Conservation (phyloP, 2,797 vertebrate genomes). For the Falco berigora region DNA sequence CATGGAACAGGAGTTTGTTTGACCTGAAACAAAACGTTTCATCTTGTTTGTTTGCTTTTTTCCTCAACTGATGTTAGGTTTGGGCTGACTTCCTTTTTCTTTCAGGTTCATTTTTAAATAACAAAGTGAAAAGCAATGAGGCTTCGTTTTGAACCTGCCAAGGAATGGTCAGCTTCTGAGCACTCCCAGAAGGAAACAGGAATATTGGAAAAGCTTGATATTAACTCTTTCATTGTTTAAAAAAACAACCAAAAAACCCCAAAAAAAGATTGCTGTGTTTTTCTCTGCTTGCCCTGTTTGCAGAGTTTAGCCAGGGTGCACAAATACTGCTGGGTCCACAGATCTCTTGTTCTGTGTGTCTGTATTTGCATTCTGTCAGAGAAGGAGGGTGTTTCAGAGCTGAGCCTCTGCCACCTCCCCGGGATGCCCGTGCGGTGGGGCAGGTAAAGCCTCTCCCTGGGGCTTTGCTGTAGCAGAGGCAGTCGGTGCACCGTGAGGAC, state of each 20-base stretch:
- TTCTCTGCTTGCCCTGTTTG: background rate
- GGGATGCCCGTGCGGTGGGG: background rate
- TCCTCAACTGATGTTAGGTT: background rate
- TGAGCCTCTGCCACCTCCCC: background rate
- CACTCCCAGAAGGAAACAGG: background rate
- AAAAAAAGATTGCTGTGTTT: background rate
- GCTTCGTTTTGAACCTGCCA: background rate
- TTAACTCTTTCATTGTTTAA: background rate
- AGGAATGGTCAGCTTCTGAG: background rate
- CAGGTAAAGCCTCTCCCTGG: background rate
- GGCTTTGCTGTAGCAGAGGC: background rate
- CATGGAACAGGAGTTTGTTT: background rate
- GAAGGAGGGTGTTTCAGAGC: background rate
- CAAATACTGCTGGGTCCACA: conserved; percentile 33
- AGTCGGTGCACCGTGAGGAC: background rate
- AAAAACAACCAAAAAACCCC: background rate
- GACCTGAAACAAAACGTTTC: background rate
- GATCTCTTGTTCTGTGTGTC: background rate
- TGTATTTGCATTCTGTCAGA: background rate
- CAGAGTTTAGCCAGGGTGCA: background rate
- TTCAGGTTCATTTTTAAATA: background rate
- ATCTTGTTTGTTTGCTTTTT: background rate
- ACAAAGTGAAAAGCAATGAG: background rate
- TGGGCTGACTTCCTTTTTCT: conserved; percentile 7
- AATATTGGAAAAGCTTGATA: background rate